Percentiles rank a stretch among this genome's conserved stretches.
These are phyloP conservation scores for Psittacula cyanocephala DNA, from an alignment of 2,113 vertebrate genomes.

Conservation along the genomic window DNA sequence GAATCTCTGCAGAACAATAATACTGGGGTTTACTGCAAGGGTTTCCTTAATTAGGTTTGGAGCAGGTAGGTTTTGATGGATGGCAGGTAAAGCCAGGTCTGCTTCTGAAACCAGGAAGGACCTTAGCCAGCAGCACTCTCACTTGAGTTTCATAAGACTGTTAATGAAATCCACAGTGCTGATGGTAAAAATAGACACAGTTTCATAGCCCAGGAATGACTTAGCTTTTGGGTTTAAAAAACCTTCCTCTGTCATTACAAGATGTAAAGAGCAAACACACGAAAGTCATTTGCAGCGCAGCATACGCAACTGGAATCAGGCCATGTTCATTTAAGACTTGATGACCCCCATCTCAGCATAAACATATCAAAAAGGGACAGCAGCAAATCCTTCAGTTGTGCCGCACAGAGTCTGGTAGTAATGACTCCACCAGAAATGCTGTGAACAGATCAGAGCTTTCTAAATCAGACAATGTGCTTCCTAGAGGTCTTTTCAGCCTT, in stretches of 20 bases:
- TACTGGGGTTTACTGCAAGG: not conserved
- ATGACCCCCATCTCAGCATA: not conserved
- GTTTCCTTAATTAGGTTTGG: not conserved
- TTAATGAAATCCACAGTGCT: not conserved
- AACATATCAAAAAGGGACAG: not conserved
- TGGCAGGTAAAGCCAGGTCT: not conserved
- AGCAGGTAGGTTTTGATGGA: not conserved
- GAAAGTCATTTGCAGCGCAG: not conserved
- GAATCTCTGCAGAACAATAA: not conserved
- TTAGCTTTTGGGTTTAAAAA: not conserved
- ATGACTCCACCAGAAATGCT: not conserved
- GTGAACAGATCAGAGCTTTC: not conserved
- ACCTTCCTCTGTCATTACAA: not conserved
- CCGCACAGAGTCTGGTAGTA: not conserved
- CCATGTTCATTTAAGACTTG: not conserved
- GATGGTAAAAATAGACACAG: not conserved
- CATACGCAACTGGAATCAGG: not conserved
- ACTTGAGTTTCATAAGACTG: not conserved
- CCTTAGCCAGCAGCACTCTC: not conserved
- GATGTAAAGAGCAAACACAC: not conserved
- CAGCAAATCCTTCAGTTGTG: constrained; percentile 3
- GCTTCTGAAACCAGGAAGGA: not conserved
- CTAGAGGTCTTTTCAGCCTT: constrained; percentile 11
- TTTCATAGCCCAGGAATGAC: not conserved
- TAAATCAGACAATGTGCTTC: not conserved